Evolutionary conservation across 35 echinoderm and acorn worm species (phyloP).

Genomic region (Strongylocentrotus purpuratus): DNA sequence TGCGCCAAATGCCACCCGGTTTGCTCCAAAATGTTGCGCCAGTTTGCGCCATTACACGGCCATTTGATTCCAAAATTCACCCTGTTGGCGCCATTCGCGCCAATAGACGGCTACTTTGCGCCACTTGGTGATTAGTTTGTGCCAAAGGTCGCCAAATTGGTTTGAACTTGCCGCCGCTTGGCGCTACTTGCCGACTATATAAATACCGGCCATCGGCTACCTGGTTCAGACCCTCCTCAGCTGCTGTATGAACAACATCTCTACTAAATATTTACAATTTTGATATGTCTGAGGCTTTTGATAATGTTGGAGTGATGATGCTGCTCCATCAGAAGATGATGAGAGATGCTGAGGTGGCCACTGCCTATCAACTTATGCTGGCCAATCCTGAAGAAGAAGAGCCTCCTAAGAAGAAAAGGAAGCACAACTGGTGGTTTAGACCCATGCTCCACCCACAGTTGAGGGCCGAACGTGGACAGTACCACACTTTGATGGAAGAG

Average conservation of each 20-base stretch:
- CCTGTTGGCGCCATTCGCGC: slow-evolving; percentile 32
- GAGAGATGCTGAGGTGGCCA: slow-evolving; percentile 34
- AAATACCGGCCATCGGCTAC: neutral
- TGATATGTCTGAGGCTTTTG: slow-evolving; percentile 21
- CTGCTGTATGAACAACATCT: slow-evolving; percentile 46
- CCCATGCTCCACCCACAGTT: slow-evolving; percentile 21
- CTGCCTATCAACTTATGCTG: slow-evolving; percentile 25
- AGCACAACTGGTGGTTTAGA: slow-evolving; percentile 29
- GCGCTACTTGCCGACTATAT: slow-evolving; percentile 44
- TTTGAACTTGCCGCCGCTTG: slow-evolving; percentile 47
- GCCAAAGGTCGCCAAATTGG: slow-evolving; percentile 52
- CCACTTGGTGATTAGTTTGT: slow-evolving; percentile 52
- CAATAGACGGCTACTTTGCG: slow-evolving; percentile 52
- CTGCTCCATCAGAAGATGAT: slow-evolving; percentile 27
- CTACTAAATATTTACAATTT: slow-evolving; percentile 48
- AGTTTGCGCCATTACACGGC: slow-evolving; percentile 52
- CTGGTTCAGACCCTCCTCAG: neutral
- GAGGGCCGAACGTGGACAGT: slow-evolving; percentile 34
- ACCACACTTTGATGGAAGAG: neutral
- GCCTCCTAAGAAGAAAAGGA: slow-evolving; percentile 24
- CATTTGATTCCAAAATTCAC: slow-evolving; percentile 44
- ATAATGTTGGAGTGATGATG: slow-evolving; percentile 24
- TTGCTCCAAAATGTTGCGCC: slow-evolving; percentile 27
- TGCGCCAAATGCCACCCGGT: slow-evolving; percentile 8
- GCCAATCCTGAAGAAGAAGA: slow-evolving; percentile 32